A percentile compares a stretch with the other conserved stretches of the same genome.
These are phyloP conservation scores for Thymelicus lineola DNA, from an alignment of 2,888 invertebrate genomes.

Conservation along the genomic window DNA sequence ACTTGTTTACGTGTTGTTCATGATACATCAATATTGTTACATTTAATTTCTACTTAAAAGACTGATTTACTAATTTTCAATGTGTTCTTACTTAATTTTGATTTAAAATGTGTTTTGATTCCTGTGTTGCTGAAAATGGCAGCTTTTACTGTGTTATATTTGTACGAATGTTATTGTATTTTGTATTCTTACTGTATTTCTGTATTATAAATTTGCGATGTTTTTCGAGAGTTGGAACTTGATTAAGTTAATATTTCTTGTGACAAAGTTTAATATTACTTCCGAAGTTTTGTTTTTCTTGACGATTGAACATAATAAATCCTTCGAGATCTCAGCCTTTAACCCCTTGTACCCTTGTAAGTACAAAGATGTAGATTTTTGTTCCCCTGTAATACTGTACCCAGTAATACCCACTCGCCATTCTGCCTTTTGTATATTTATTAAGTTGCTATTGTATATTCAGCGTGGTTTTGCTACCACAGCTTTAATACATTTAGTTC, in stretches of 20 bases:
- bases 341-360: slow-evolving; percentile 12
- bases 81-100: slow-evolving; percentile 56
- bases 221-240: background rate
- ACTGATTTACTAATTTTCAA: slow-evolving; percentile 71
- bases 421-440: slow-evolving; percentile 48
- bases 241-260: no score
- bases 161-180: slow-evolving; percentile 22
- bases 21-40: slow-evolving; percentile 48
- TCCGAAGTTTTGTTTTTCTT: background rate
- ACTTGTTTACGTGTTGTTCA: slow-evolving; percentile 42
- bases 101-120: slow-evolving; percentile 41
- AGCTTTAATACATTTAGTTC: slow-evolving; percentile 62
- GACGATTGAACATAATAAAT: background rate
- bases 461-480: slow-evolving; percentile 47
- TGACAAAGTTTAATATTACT: background rate
- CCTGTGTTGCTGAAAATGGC: slow-evolving; percentile 37
- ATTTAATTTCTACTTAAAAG: slow-evolving; percentile 58
- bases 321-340: background rate
- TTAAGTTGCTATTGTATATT: slow-evolving; percentile 42
- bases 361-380: slow-evolving; percentile 38
- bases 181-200: slow-evolving; percentile 13
- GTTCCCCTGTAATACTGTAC: slow-evolving; percentile 33
- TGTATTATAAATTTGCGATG: slow-evolving; percentile 30
- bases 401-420: slow-evolving; percentile 38
- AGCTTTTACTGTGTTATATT: slow-evolving; percentile 39